phyloP scores from a whole-genome alignment of 2,113 vertebrate genomes.

The Clarias gariepinus region DNA sequence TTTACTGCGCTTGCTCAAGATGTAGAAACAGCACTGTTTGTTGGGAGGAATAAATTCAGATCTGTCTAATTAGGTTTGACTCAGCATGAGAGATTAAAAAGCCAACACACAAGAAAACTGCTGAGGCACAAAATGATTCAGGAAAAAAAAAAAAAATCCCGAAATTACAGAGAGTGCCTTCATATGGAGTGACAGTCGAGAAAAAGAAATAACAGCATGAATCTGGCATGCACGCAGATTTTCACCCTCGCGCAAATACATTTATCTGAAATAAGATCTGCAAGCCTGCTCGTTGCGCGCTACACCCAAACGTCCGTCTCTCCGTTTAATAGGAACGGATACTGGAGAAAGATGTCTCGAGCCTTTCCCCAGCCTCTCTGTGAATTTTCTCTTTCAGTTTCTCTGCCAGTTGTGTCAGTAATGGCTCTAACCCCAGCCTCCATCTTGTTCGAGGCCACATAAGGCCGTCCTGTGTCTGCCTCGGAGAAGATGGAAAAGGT shows the following conservation, averaged over 20 bases:
- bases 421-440: slow-evolving; percentile 25
- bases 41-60: not conserved
- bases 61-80: slow-evolving; percentile 49
- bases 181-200: slow-evolving; percentile 17
- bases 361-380: not conserved
- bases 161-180: not conserved
- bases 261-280: slow-evolving; percentile 29
- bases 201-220: slow-evolving; percentile 17
- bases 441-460: slow-evolving; percentile 38
- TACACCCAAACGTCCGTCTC: not conserved
- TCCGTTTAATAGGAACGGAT: slow-evolving; percentile 4
- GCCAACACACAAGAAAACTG: slow-evolving; percentile 35
- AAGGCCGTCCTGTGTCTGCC: slow-evolving; percentile 30
- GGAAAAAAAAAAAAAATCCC: slow-evolving; percentile 30
- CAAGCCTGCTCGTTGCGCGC: not conserved
- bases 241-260: not conserved
- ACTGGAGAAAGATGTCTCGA: not conserved
- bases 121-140: slow-evolving; percentile 35
- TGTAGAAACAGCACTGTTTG: not conserved
- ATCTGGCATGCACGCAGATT: not conserved
- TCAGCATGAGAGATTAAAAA: slow-evolving; percentile 43
- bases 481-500: slow-evolving; percentile 29
- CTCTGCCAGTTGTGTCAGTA: slow-evolving; percentile 12
- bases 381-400: not conserved
- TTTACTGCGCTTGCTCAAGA: not conserved